phyloP scores from a whole-genome alignment of 2,888 invertebrate genomes.

The Drosophila putrida region DNA sequence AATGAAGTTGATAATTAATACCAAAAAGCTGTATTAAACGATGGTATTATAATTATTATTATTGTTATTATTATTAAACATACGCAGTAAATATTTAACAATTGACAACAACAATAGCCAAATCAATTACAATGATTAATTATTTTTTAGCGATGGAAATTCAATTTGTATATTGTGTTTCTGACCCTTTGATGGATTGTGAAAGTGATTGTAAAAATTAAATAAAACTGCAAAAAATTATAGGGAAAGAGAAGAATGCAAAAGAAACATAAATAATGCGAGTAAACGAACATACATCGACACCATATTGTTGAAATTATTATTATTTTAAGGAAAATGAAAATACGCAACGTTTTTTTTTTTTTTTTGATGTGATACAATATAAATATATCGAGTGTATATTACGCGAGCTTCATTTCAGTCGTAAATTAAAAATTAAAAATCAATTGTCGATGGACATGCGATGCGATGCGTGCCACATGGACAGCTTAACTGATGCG shows the following conservation, averaged over 20 bases:
- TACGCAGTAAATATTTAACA: conserved; percentile 32
- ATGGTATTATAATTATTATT: conserved; percentile 17
- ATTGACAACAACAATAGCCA: conserved; percentile 31
- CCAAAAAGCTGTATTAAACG: conserved; percentile 20
- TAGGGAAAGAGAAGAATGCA: conserved; percentile 3
- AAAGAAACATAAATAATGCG: conserved; percentile 21
- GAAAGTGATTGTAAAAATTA: conserved; percentile 74
- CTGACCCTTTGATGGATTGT: conserved; percentile 60
- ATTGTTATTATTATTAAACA: conserved; percentile 44
- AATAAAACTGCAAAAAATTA: conserved; percentile 24
- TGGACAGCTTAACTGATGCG: conserved; percentile 15
- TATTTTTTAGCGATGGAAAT: conserved; percentile 54
- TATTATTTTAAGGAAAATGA: conserved; percentile 40
- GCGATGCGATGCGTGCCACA: conserved; percentile 11
- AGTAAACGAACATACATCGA: neutral
- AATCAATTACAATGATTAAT: conserved; percentile 72
- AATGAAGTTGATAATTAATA: conserved; percentile 27
- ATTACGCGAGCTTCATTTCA: conserved; percentile 17
- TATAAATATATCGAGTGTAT: conserved; percentile 23
- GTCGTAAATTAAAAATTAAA: conserved; percentile 54
- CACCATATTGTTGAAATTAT: conserved; percentile 34
- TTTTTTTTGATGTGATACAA: conserved; percentile 21
- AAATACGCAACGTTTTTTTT: conserved; percentile 21
- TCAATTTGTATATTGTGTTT: conserved; percentile 61
- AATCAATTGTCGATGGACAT: conserved; percentile 43